Evolutionary conservation across 2,113 vertebrate species (phyloP).

Genomic region (Macquaria ambigua): DNA sequence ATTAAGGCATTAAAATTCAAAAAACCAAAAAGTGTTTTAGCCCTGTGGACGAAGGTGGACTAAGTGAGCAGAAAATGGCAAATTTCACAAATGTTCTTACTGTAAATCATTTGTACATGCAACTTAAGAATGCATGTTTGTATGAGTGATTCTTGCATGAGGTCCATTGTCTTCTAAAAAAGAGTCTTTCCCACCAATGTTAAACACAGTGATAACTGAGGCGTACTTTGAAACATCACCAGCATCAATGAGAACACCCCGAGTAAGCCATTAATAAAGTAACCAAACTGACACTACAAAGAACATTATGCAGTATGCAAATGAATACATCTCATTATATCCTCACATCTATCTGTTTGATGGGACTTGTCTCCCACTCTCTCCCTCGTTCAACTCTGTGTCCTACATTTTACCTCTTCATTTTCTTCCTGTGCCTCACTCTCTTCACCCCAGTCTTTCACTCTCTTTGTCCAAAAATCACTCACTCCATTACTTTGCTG

Average conservation of each 20-base stretch:
- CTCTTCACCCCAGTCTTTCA: background rate
- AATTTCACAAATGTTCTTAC: too few species aligned
- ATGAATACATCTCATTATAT: constrained; percentile 33
- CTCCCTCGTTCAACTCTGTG: background rate
- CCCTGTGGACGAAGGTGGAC: background rate
- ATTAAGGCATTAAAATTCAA: background rate
- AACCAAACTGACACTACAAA: constrained; percentile 44
- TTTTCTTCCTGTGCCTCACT: background rate
- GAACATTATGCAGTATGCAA: constrained; percentile 46
- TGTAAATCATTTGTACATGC: background rate
- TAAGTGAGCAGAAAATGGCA: too few species aligned
- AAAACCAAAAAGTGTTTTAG: background rate
- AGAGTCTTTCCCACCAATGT: background rate
- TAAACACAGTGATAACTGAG: constrained; percentile 10
- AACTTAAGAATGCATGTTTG: background rate
- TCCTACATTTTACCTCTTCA: constrained; percentile 24
- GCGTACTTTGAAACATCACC: constrained; percentile 29
- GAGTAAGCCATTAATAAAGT: constrained; percentile 55
- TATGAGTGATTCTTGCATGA: background rate
- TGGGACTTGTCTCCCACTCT: background rate
- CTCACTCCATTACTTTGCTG: background rate
- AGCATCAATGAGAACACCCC: constrained; percentile 34
- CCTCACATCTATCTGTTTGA: constrained; percentile 46
- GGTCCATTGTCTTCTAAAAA: background rate
- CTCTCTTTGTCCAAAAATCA: constrained; percentile 18